These are phyloP conservation scores for Rallus limicola DNA, from an alignment of 2,113 vertebrate species.

Conservation along the genomic window DNA sequence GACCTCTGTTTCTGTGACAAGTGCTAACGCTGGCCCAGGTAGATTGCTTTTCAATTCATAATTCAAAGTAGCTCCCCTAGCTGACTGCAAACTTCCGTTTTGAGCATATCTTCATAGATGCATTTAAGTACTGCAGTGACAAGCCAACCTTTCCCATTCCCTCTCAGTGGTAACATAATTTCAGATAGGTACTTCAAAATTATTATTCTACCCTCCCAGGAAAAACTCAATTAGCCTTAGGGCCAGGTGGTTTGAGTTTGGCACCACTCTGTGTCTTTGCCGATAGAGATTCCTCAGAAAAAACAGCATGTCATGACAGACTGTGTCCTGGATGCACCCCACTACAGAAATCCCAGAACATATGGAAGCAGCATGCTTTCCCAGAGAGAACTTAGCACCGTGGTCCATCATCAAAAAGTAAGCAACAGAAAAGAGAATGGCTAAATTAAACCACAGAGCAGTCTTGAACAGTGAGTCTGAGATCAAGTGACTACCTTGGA, in stretches of 20 bases:
- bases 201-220: conserved; percentile 26
- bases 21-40: not conserved
- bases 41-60: not conserved
- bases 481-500: not conserved
- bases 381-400: conserved; percentile 39
- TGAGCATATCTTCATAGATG: not conserved
- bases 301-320: conserved; percentile 44
- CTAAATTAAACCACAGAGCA: conserved; percentile 43
- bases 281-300: conserved; percentile 12
- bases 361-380: conserved; percentile 53
- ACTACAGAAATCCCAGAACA: conserved; percentile 52
- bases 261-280: conserved; percentile 15
- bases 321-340: conserved; percentile 57
- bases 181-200: conserved; percentile 37
- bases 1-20: not conserved
- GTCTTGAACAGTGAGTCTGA: not conserved
- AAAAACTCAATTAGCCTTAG: conserved; percentile 52
- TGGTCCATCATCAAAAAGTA: conserved; percentile 36
- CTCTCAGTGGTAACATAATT: conserved; percentile 36
- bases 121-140: not conserved
- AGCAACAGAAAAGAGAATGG: conserved; percentile 13
- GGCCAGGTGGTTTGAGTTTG: conserved; percentile 56
- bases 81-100: not conserved
- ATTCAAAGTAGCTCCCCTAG: not conserved
- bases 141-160: not conserved